phyloP scores from a whole-genome alignment of 2,888 invertebrate species.

The Drosophila setosimentum region DNA sequence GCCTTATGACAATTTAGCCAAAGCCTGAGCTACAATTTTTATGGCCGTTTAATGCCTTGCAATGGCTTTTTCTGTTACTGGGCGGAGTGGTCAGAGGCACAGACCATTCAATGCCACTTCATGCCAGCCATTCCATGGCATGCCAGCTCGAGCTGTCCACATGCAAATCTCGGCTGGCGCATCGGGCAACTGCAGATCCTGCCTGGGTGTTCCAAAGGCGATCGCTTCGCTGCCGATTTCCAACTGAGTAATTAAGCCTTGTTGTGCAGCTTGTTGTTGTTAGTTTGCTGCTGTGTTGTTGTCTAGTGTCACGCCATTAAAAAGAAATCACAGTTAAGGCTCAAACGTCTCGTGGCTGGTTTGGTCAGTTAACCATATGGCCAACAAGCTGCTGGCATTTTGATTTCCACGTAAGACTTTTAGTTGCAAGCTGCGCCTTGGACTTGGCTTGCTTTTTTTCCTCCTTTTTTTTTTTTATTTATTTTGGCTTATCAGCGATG shows the following conservation, averaged over 20 bases:
- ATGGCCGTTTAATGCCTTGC: slow-evolving; percentile 78
- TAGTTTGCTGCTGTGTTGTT: slow-evolving; percentile 40
- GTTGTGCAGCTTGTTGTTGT: slow-evolving; percentile 47
- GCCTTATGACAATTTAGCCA: slow-evolving; percentile 78
- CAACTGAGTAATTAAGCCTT: slow-evolving; percentile 79
- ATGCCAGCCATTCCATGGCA: background rate
- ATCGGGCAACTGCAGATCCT: slow-evolving; percentile 60
- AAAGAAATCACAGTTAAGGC: slow-evolving; percentile 78
- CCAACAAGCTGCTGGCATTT: slow-evolving; percentile 32
- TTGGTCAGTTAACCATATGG: slow-evolving; percentile 58
- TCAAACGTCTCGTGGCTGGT: slow-evolving; percentile 55
- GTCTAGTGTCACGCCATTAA: slow-evolving; percentile 81
- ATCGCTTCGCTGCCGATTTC: slow-evolving; percentile 74
- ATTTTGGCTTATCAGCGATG: slow-evolving; percentile 69
- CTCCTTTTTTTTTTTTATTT: background rate
- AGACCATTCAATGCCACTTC: background rate
- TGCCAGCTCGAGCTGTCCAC: slow-evolving; percentile 23
- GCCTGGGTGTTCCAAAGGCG: slow-evolving; percentile 74
- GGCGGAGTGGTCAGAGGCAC: slow-evolving; percentile 5
- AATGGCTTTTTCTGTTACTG: slow-evolving; percentile 70
- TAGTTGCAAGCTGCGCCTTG: slow-evolving; percentile 20
- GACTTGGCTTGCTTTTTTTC: slow-evolving; percentile 6
- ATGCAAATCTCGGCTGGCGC: slow-evolving; percentile 70
- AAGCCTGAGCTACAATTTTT: slow-evolving; percentile 71
- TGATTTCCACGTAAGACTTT: slow-evolving; percentile 75